A percentile compares a stretch with the other conserved stretches of the same genome.
Evolutionary conservation across 2,113 vertebrate genomes (phyloP).

Genomic region (Zeus faber): DNA sequence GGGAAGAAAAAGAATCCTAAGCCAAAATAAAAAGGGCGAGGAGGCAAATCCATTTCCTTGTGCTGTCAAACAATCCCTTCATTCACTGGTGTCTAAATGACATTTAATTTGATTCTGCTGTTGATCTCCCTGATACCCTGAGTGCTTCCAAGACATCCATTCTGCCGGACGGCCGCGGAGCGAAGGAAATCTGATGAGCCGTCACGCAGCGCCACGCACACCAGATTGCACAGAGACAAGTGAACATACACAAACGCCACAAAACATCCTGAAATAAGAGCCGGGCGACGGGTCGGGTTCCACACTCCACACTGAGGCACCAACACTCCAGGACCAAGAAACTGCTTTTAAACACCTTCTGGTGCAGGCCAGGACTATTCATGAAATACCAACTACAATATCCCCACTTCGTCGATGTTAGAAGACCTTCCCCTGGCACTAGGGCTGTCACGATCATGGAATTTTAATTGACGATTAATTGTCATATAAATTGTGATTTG

Average conservation of each 20-base stretch:
- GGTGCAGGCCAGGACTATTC: constrained; percentile 15
- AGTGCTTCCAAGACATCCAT: constrained; percentile 75
- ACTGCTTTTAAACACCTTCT: constrained; percentile 56
- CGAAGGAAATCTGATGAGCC: constrained; percentile 69
- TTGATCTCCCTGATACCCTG: constrained; percentile 74
- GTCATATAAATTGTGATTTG: too few relatives aligned
- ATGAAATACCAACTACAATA: constrained; percentile 18
- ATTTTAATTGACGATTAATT: too few relatives aligned
- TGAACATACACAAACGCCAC: constrained; percentile 46
- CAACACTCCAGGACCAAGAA: constrained; percentile 65
- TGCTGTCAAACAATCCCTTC: constrained; percentile 77
- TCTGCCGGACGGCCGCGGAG: too few relatives aligned
- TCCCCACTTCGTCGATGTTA: too few relatives aligned
- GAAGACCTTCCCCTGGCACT: too few relatives aligned
- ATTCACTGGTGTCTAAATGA: constrained; percentile 78
- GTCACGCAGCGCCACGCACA: constrained; percentile 44
- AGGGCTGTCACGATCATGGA: too few relatives aligned
- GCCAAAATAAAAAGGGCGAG: constrained; percentile 76
- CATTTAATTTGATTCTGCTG: constrained; percentile 81
- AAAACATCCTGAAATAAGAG: constrained; percentile 81
- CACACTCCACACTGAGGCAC: constrained; percentile 70
- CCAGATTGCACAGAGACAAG: constrained; percentile 19
- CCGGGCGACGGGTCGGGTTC: constrained; percentile 67
- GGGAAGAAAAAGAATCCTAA: constrained; percentile 65
- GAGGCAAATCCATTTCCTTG: constrained; percentile 74